Base-by-base conservation (phyloP, 1,140 invertebrate species). In the Mactra quadrangularis region DNA sequence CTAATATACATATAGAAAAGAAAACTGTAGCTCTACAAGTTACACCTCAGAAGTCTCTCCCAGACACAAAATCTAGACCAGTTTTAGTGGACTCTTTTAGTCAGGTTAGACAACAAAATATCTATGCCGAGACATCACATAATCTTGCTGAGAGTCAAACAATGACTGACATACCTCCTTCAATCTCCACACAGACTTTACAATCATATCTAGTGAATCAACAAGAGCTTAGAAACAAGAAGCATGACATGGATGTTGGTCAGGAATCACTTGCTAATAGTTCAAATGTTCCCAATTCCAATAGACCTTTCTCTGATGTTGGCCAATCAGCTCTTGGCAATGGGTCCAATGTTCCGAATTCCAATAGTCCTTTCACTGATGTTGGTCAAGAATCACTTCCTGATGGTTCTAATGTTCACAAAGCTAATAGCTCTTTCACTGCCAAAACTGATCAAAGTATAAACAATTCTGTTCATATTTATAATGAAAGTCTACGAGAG, bases 101-200 rank as follows among this genome's bases (percentile, higher is more conserved):
- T 59, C 79, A 82, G 25, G 79, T 82, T n/a, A 57, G 45, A 52
- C 55, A 82, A 31, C 53, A 70, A n/a, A 70, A 70, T 27, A 79
- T 79, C 27, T 31, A n/a, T 13, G 60, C 76, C 13, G 76, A 79
- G 52, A 79, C 52, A 19, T 53, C 62, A 7, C 76, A 79, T n/a
- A 79, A 79, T 33, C 33, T 79, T 62, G 29, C 62, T 35, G 76
- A 79, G 35, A 41, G 38, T 3, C 60, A 79, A 25, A 79, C 76
- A 7, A 79, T 79, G 76, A 79, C 76, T 7, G 76, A 79, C 25
- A 6, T 68, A 19, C 79, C 70, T 1, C 41, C 45, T 17, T 72
- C 79, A 29, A 52, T 53, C 15, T 59, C 79, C 1, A 82, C 79
- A 35, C 79, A 82, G 33, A 82, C 79, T 33, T 55, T 74, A n/a